phyloP scores from a whole-genome alignment of 2,113 vertebrate genomes.

The Oophaga pumilio region DNA sequence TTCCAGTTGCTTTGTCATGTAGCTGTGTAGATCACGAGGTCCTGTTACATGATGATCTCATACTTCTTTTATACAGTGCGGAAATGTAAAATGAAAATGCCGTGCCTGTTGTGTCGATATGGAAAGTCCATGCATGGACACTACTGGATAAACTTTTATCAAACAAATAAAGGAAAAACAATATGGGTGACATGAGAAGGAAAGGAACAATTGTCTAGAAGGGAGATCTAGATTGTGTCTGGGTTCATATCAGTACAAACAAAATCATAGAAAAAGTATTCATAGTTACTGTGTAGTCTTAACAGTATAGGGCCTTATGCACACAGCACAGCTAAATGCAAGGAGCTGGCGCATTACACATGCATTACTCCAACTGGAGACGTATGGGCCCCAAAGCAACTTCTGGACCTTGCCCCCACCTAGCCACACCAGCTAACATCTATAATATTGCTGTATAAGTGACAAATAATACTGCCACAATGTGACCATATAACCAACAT shows the following conservation, averaged over 20 bases:
- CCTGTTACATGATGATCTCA: neutral
- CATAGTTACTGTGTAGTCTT: neutral
- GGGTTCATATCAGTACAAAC: neutral
- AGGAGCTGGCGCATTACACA: neutral
- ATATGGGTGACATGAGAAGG: neutral
- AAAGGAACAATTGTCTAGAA: neutral
- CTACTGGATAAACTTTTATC: neutral
- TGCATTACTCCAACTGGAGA: no score
- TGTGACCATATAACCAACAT: no score
- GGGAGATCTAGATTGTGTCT: neutral
- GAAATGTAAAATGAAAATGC: neutral
- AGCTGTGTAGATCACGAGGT: neutral
- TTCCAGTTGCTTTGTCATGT: constrained; percentile 17
- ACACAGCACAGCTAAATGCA: neutral
- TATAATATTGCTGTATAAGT: no score
- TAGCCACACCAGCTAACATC: no score
- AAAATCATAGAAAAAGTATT: neutral
- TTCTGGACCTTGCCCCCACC: no score
- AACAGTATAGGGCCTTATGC: neutral
- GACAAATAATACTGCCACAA: no score
- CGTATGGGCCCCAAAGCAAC: no score
- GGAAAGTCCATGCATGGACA: neutral
- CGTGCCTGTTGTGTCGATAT: neutral
- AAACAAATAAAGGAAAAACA: neutral
- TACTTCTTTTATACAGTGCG: neutral